phyloP scores from a whole-genome alignment of 1,140 invertebrate genomes.

The Drosophila mauritiana region DNA sequence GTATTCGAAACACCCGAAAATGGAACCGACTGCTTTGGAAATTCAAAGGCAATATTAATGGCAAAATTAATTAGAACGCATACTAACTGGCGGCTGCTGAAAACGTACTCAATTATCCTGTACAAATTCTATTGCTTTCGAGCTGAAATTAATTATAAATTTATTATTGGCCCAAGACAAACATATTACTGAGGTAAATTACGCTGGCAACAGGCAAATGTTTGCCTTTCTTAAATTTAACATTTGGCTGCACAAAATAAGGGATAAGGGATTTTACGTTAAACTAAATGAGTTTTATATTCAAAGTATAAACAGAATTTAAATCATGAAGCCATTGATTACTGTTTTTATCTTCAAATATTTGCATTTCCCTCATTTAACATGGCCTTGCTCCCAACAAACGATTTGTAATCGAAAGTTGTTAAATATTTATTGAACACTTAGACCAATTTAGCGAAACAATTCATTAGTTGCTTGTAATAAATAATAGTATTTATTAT shows the following conservation, averaged over 20 bases:
- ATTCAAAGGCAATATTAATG: slow-evolving; percentile 3
- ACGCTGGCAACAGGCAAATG: background rate
- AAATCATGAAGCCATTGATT: background rate
- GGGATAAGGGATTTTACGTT: too few species aligned
- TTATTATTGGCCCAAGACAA: background rate
- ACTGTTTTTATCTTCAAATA: background rate
- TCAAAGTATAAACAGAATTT: background rate
- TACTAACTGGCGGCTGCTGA: background rate
- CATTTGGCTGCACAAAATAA: background rate
- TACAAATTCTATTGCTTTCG: background rate
- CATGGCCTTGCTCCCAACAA: background rate
- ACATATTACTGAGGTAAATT: background rate
- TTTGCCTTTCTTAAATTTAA: slow-evolving; percentile 1
- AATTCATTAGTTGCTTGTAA: slow-evolving; percentile 9
- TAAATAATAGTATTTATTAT: background rate
- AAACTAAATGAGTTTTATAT: background rate
- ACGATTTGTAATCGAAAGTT: background rate
- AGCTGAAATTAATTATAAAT: background rate
- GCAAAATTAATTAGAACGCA: slow-evolving; percentile 1
- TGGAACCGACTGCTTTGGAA: too few species aligned
- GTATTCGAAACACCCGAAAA: slow-evolving; percentile 2
- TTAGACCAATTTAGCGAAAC: background rate
- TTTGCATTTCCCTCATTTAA: slow-evolving; percentile 1
- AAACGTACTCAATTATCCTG: background rate
- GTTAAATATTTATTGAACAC: slow-evolving; percentile 20